These are phyloP conservation scores for Psilopsiagon aurifrons DNA, from an alignment of 2,113 vertebrate genomes.

Conservation along the genomic window DNA sequence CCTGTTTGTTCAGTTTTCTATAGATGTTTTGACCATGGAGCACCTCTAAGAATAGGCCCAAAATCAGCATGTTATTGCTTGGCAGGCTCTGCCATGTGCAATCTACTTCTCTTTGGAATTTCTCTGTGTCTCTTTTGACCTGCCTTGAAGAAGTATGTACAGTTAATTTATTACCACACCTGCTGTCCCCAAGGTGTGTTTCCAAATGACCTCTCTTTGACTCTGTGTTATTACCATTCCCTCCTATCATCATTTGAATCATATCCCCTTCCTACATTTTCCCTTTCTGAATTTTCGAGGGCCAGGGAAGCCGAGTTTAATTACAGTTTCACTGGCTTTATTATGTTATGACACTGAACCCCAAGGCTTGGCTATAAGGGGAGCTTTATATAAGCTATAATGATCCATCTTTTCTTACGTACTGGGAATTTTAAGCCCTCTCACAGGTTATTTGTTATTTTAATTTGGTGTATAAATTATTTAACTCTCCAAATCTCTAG, in stretches of 20 bases:
- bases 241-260: slow-evolving; percentile 3
- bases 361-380: background rate
- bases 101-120: slow-evolving; percentile 11
- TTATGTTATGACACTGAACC: background rate
- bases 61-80: slow-evolving; percentile 26
- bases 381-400: background rate
- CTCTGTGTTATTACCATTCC: background rate
- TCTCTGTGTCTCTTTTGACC: background rate
- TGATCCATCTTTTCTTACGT: background rate
- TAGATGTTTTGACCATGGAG: background rate
- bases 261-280: slow-evolving; percentile 13
- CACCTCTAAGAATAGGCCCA: background rate
- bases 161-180: slow-evolving; percentile 38
- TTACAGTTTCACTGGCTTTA: slow-evolving; percentile 14
- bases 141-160: background rate
- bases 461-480: background rate
- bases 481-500: background rate
- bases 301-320: background rate
- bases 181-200: slow-evolving; percentile 26
- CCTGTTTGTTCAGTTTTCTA: background rate
- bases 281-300: slow-evolving; percentile 20
- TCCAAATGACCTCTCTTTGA: slow-evolving; percentile 26
- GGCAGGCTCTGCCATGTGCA: background rate
- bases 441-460: slow-evolving; percentile 18
- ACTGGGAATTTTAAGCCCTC: background rate